Base-by-base conservation (phyloP, 2,888 invertebrate genomes). In the Eucera pruinosa region DNA sequence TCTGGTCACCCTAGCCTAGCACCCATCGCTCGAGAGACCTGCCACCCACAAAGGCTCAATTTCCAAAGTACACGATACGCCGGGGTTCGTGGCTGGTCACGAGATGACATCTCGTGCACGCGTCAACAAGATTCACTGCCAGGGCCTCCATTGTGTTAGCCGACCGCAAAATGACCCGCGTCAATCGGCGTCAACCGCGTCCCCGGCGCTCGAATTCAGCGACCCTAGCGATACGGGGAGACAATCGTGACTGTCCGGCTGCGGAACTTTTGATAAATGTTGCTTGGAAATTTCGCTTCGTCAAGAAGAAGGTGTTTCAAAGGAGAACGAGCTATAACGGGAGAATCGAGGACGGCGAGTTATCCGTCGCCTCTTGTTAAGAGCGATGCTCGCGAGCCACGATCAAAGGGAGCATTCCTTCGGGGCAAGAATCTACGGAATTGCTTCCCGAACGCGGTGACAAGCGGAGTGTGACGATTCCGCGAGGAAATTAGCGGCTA, bases 321-420 rank as follows among this genome's bases (percentile, higher is more conserved):
- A 83, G 82, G 43, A 50, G 47, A 41, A 33, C 20, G 18, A 36
- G 67, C 65, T 72, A 67, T 70, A 72, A 81, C 74, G 61, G 69
- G 67, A 70, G 65, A 50, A 75, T 67, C 58, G 52, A 58, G 61
- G 18, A 25, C 70, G 67, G 48, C 47, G 70, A 78, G 81, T 78
- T 80, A 83, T 78, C 70, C 81, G 81, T 74, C 81, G 81, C 55
- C 77, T 78, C 84, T 85, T 77, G 85, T 81, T 80, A 82, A 58
- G 71, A 82, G 77, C 73, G 80, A 78, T 78, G 78, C 74, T 73
- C 77, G 81, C 73, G 73, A 79, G 76, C 58, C 73, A 83, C 83
- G 86, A 88, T 88, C 88, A 88, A 88, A 88, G 88, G 81, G 61
- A 71, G 83, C 83, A 88, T 88, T 88, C 88, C 88, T 73, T 61